These are phyloP conservation scores for Montipora sp. DNA, from an alignment of 64 coral and sea anemone species.

Conservation along the genomic window DNA sequence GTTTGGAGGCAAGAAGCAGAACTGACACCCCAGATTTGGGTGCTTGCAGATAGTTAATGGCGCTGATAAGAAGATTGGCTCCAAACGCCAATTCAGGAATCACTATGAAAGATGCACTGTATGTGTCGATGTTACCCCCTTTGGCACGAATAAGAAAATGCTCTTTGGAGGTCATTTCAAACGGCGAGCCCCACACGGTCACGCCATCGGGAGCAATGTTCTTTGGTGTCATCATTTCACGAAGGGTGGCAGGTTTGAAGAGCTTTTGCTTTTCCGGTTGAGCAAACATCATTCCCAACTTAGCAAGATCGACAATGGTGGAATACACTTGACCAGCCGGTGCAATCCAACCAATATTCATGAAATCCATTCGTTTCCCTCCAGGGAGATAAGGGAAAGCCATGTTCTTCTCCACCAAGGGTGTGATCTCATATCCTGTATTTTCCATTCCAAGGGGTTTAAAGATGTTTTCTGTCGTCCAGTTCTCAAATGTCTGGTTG, in stretches of 20 bases:
- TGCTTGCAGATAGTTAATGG: not conserved
- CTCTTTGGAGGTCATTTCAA: slow-evolving; percentile 37
- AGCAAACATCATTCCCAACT: slow-evolving; percentile 55
- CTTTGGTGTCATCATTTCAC: slow-evolving; percentile 29
- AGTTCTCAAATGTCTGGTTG: slow-evolving; percentile 72
- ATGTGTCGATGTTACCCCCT: slow-evolving; percentile 52
- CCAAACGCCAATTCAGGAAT: too few species aligned
- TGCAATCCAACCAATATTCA: slow-evolving; percentile 58
- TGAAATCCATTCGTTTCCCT: slow-evolving; percentile 26
- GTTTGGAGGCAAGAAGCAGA: not conserved
- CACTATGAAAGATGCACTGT: slow-evolving; percentile 15
- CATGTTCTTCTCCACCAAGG: slow-evolving; percentile 30
- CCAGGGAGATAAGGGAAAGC: slow-evolving; percentile 45
- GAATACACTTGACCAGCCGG: slow-evolving; percentile 73
- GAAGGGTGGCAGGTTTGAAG: slow-evolving; percentile 42
- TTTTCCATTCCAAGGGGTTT: slow-evolving; percentile 65
- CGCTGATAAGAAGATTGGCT: not conserved
- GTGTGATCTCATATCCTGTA: slow-evolving; percentile 67
- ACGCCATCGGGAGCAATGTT: slow-evolving; percentile 49
- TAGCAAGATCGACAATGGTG: slow-evolving; percentile 48
- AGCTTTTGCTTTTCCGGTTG: slow-evolving; percentile 25
- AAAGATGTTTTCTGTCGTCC: slow-evolving; percentile 31
- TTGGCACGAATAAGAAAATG: slow-evolving; percentile 32
- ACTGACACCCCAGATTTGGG: not conserved
- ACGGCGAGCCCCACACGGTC: slow-evolving; percentile 52